These are phyloP conservation scores for Atrichornis clamosus DNA, from an alignment of 2,113 vertebrate genomes.

Conservation along the genomic window DNA sequence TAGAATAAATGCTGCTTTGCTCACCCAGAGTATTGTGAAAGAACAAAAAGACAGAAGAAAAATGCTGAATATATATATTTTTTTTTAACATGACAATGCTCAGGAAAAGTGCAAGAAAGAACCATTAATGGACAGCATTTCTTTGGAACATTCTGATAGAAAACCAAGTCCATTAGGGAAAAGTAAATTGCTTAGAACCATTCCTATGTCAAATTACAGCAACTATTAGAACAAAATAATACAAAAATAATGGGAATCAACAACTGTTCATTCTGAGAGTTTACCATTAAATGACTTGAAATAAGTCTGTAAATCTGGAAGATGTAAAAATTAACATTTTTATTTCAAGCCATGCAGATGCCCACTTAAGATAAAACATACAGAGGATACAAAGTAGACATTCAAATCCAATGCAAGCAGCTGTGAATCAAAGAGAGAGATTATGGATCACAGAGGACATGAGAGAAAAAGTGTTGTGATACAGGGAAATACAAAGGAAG, in stretches of 20 bases:
- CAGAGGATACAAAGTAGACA: background rate
- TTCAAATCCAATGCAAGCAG: background rate
- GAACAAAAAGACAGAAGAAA: background rate
- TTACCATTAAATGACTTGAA: background rate
- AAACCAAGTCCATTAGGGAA: background rate
- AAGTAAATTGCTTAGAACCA: background rate
- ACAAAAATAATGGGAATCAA: background rate
- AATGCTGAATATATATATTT: too few relatives aligned
- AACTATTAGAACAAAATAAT: background rate
- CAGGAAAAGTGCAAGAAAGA: background rate
- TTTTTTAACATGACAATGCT: background rate
- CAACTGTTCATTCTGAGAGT: background rate
- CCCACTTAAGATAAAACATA: background rate
- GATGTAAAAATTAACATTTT: background rate
- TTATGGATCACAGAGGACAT: rapidly evolving
- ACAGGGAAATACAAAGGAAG: background rate
- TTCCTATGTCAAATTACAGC: background rate
- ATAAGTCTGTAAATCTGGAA: background rate
- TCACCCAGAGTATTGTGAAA: background rate
- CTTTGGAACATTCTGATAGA: background rate
- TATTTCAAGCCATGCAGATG: background rate
- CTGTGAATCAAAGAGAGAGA: background rate
- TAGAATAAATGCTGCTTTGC: background rate
- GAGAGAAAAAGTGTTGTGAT: background rate
- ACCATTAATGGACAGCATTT: background rate